A percentile compares a stretch with the other conserved stretches of the same genome.
Conservation (phyloP, 2,888 invertebrate species). For the Apamea sordens region DNA sequence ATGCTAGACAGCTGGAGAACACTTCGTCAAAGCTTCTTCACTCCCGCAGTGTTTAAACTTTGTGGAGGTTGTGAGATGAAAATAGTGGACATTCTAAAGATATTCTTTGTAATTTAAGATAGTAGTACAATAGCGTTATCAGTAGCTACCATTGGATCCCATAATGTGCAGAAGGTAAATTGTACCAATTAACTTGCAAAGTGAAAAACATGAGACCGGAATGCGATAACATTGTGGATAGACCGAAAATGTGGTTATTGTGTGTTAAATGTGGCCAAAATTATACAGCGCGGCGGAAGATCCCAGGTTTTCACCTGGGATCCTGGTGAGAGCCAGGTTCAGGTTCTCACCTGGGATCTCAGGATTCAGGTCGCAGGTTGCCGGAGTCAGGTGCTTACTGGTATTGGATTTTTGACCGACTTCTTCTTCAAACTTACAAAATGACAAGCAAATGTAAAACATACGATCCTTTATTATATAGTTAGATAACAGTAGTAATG, state of each 20-base stretch:
- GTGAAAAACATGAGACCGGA: not conserved
- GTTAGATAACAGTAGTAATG: not conserved
- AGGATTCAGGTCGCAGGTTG: no score
- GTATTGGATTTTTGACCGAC: not conserved
- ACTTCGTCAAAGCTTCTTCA: slow-evolving; percentile 27
- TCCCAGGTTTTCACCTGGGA: no score
- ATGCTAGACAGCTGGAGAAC: slow-evolving; percentile 1
- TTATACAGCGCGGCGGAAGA: not conserved
- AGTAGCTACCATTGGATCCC: not conserved
- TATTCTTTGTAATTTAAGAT: not conserved
- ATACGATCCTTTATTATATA: no score
- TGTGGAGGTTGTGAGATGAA: not conserved
- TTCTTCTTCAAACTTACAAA: not conserved
- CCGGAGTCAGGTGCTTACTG: not conserved
- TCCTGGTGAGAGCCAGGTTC: no score
- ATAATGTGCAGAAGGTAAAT: not conserved
- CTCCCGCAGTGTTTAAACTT: not conserved
- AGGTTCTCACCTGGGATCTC: no score
- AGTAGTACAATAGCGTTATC: not conserved
- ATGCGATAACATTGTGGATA: not conserved
- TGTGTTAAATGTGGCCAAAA: no score
- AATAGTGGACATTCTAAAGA: not conserved
- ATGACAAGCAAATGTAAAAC: no score
- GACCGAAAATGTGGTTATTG: not conserved
- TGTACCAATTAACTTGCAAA: not conserved